Base-by-base conservation (phyloP, 2,113 vertebrate genomes). In the Mugil cephalus region DNA sequence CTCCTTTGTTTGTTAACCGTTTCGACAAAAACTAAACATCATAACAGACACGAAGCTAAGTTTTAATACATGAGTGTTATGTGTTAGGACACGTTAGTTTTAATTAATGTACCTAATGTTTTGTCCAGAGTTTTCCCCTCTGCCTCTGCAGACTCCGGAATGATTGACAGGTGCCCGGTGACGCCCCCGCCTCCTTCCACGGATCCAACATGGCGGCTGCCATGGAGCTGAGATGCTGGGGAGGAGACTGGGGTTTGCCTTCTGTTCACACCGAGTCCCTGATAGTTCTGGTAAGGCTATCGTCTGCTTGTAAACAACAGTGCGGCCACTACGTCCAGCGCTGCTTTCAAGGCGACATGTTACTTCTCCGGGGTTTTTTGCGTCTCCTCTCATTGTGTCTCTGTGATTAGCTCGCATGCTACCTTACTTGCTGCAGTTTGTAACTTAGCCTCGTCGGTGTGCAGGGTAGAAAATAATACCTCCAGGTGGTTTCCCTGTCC, bases 151-250 rank as follows among this genome's bases (percentile, higher is more conserved):
- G 15, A 1, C 63, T 56, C 21, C 50, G 39, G 21, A 24, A 8
- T 54, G 21, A 30, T 30, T 30, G 24, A 46, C 52, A 61, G 54
- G 7, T 45, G 55, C 19, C 3, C 4, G 1, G 38, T 89, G 85
- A 90, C 89, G 89, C 91, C 89, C 85, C 3, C 40, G 1, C 35
- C 79, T 65, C 68, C 45, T 63, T 69, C 51, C 64, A 58, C 34
- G 46, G 61, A 72, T 67, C 65, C 67, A 88, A 95, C 89, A 98
- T 98, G 97, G 96, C 96, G 91, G 91, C 95, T 70, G 88, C 95
- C 95, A 95, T 97, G 94, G 95, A 97, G 88, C 94, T 99, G 82
- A 93, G 93, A 69, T 99, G 96, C 90, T 99, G 97, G 98, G 96
- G 95, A 72, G 96, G 93, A 48, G 98, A 91, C 46, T 99, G 97